Evolutionary conservation across 2,888 invertebrate genomes (phyloP), one percentile per base, ranked within the genome.

Genomic region (Girardia tigrina): DNA sequence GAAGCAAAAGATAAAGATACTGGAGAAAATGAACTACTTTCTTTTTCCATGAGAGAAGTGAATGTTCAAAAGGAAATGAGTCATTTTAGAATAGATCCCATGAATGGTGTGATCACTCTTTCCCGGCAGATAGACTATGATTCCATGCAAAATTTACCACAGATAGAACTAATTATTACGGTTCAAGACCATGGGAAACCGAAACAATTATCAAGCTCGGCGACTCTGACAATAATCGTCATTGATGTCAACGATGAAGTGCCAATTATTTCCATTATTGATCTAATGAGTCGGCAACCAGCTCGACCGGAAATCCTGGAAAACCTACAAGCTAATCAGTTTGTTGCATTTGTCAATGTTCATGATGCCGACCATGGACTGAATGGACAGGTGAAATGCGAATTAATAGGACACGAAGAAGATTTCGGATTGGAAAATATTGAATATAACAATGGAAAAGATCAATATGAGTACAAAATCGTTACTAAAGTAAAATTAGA

Each of bases 1-100:
- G 73, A 71, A 42, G 78, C 77, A 14, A 71, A 75, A 14, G 78
- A 78, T 73, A 70, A 71, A 23, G 76, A 78, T 28, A 72, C 70
- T 0, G 78, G 78, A 23, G 74, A 78, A 26, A 78, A 78, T 73
- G 78, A 75, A n/a, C 42, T 72, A 1, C 29, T 78, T 1, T 70
- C 71, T 42, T 77, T 75, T 69, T 72, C 36, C 14, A 8, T 76
- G 23, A 71, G 28, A 26, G 75, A 75, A 14, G 1, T 26, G 12
- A 70, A 69, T 23, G 14, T 29, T n/a, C 27, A 26, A 27, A 75
- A 75, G 26, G 28, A 71, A 16, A 26, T 26, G 28, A n/a, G 8
- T n/a, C 29, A 71, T n/a, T 75, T 75, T 26, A 27, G 72, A n/a
- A 28, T 75, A 2, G 28, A 75, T 29, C 72, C 16, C 4, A 75